phyloP scores from a whole-genome alignment of 2,113 vertebrate genomes.

The Miniopterus natalensis region DNA sequence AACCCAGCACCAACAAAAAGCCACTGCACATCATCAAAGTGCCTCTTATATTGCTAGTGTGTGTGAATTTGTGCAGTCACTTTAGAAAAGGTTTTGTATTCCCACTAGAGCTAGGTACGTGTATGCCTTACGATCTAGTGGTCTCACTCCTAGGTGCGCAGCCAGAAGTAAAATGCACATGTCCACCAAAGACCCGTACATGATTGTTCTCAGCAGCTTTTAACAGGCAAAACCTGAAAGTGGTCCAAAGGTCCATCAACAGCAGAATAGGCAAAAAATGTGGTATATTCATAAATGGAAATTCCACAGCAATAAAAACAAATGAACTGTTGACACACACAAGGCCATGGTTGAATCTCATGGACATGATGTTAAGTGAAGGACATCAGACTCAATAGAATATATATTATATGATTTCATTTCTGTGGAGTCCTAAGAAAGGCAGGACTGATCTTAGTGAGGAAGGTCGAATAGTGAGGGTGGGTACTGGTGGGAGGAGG shows the following conservation, averaged over 20 bases:
- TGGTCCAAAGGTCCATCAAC: neutral
- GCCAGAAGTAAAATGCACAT: neutral
- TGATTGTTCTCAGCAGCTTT: neutral
- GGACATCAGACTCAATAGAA: neutral
- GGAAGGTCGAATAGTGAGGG: neutral
- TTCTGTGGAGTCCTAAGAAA: neutral
- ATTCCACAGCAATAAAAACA: neutral
- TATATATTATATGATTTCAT: neutral
- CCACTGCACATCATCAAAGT: neutral
- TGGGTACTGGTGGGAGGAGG: too few species aligned
- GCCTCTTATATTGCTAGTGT: neutral
- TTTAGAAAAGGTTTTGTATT: neutral
- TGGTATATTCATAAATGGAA: neutral
- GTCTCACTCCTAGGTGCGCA: neutral
- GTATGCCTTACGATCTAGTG: neutral
- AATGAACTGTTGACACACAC: neutral
- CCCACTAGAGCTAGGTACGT: neutral
- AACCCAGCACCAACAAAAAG: neutral
- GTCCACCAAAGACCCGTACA: neutral
- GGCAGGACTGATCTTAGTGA: neutral
- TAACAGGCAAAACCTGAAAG: neutral
- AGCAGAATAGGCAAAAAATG: neutral
- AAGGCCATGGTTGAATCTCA: neutral
- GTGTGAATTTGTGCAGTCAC: neutral
- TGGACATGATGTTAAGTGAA: neutral